Evolutionary conservation across 2,888 invertebrate species (phyloP), one percentile per base, ranked within the genome.

Genomic region (Pardosa pseudoannulata): DNA sequence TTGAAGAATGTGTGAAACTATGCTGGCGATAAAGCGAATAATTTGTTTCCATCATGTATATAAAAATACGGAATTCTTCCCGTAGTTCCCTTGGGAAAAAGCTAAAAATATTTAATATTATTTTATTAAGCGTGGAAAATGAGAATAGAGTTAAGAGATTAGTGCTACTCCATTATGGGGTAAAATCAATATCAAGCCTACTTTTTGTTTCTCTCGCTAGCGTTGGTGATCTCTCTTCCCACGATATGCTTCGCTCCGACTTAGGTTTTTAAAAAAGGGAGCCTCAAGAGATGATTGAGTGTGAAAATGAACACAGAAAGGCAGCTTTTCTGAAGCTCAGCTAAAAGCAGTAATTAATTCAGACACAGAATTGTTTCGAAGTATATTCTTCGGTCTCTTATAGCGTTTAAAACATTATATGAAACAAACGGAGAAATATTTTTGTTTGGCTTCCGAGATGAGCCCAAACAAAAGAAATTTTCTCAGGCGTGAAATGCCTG

Each of bases 271-370:
- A 23, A 56, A 56, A 56, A 56, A n/a, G 56, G 5, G 23, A 56
- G n/a, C 23, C 56, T 19, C 23, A 56, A 39, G 64, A 32, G 28
- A 16, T 39, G 72, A 72, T 46, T 62, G 28, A 64, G 13, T 29
- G 23, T 23, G 56, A 19, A 62, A 64, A n/a, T n/a, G 64, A 75
- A 75, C 65, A 28, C 65, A 75, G 65, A 75, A 65, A 39, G 29
- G 65, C 65, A 56, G 23, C 23, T 31, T 36, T 41, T 41, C 64
- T 65, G 27, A 29, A 64, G 65, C 39, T 19, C 29, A 32, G 36
- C 62, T 75, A 64, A 74, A 74, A 31, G 39, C 65, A 28, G 75
- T 41, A 65, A 65, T 75, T 75, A 75, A 29, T 27, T 28, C 27
- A 39, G 28, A 67, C 41, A 75, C 41, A n/a, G 29, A 23, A 27